Evolutionary conservation across 2,113 vertebrate genomes (phyloP).

Genomic region (Boulengeromyrus knoepffleri): DNA sequence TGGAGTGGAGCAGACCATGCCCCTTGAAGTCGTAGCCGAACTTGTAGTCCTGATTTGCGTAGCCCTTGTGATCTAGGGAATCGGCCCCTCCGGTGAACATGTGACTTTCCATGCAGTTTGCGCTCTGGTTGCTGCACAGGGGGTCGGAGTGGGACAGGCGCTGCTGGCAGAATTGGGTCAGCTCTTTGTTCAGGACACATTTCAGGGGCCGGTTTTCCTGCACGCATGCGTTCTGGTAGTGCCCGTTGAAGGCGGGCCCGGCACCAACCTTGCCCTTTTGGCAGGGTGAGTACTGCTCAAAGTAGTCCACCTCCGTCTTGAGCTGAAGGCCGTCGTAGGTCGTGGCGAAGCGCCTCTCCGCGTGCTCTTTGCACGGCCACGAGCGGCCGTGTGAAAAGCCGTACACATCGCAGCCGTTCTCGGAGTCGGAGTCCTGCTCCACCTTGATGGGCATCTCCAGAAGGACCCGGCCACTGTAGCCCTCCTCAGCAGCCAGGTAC

Average conservation of each 20-base stretch:
- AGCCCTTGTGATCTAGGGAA: constrained; percentile 58
- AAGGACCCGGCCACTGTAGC: constrained; percentile 56
- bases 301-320: constrained; percentile 71
- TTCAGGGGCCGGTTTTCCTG: constrained; percentile 52
- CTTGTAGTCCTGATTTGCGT: constrained; percentile 59
- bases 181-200: constrained; percentile 60
- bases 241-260: constrained; percentile 55
- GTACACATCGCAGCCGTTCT: constrained; percentile 62
- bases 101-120: constrained; percentile 56
- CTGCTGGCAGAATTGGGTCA: constrained; percentile 53
- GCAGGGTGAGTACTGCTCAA: constrained; percentile 62
- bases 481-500: constrained; percentile 43
- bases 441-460: constrained; percentile 77
- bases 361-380: constrained; percentile 59
- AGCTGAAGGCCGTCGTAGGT: constrained; percentile 62
- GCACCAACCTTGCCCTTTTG: constrained; percentile 64
- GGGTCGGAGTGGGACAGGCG: constrained; percentile 61
- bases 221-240: constrained; percentile 54
- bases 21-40: constrained; percentile 66
- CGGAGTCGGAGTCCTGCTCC: constrained; percentile 76
- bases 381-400: constrained; percentile 36
- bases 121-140: constrained; percentile 45
- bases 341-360: constrained; percentile 52
- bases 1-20: constrained; percentile 64
- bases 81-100: constrained; percentile 42